These are phyloP conservation scores for Machaerirhynchus nigripectus DNA, from an alignment of 2,113 vertebrate species.

Conservation along the genomic window DNA sequence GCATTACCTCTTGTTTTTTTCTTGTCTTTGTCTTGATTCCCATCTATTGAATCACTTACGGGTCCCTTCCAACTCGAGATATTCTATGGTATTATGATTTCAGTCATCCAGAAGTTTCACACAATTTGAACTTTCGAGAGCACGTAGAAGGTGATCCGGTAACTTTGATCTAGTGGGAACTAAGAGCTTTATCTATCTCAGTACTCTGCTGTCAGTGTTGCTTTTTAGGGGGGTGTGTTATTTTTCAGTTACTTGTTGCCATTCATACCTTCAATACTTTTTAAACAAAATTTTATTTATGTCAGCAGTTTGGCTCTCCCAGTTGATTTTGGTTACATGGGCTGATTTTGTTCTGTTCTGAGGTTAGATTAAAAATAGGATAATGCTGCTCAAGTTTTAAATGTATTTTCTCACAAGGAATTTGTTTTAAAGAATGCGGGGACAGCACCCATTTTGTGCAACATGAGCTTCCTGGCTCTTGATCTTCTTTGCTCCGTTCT, in stretches of 20 bases:
- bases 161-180: neutral
- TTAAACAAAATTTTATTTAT: neutral
- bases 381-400: neutral
- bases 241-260: neutral
- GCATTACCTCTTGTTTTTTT: neutral
- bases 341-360: neutral
- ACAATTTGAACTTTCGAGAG: neutral
- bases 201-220: neutral
- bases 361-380: neutral
- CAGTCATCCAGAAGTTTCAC: neutral
- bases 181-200: neutral
- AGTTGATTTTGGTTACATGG: neutral
- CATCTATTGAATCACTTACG: neutral
- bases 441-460: neutral
- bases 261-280: neutral
- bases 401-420: fast-evolving
- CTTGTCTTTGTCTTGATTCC: neutral
- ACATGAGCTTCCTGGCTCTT: neutral
- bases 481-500: neutral
- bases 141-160: neutral
- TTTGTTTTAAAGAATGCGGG: neutral
- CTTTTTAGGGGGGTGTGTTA: neutral
- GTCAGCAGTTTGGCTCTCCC: neutral
- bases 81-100: neutral
- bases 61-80: neutral